Conservation (phyloP, 2,113 vertebrate genomes). For the Himantopus leucocephalus region DNA sequence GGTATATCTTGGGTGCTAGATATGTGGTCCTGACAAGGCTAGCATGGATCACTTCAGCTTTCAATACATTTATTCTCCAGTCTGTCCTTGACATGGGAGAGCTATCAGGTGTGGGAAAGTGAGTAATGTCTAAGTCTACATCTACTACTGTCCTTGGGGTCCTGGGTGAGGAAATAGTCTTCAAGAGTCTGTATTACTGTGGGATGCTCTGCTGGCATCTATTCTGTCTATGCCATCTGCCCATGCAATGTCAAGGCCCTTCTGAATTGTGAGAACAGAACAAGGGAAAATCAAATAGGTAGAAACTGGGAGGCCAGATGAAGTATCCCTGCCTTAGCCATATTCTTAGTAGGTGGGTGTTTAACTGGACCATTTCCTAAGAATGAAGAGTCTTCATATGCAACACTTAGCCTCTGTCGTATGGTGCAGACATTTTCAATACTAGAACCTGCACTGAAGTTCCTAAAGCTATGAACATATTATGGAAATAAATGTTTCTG, state of each 20-base stretch:
- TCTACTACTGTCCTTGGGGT: neutral
- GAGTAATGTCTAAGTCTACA: neutral
- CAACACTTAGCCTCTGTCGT: neutral
- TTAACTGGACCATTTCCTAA: neutral
- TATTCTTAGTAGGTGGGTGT: neutral
- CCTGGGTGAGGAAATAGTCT: neutral
- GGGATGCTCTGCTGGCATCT: neutral
- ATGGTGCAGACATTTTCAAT: neutral
- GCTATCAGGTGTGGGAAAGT: neutral
- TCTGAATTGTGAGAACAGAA: neutral
- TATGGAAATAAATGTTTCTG: neutral
- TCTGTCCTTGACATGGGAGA: too few species aligned
- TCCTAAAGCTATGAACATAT: neutral
- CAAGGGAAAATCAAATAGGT: neutral
- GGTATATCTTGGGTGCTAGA: neutral
- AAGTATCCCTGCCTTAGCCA: fast-evolving
- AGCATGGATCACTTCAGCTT: neutral
- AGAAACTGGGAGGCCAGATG: neutral
- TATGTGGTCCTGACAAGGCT: neutral
- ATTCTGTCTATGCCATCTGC: neutral
- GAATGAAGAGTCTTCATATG: neutral
- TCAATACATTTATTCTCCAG: neutral
- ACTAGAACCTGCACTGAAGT: neutral
- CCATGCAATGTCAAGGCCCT: neutral
- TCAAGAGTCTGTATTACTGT: fast-evolving